Base-by-base conservation (phyloP, 2,888 invertebrate genomes). In the Sepioteuthis lessoniana region DNA sequence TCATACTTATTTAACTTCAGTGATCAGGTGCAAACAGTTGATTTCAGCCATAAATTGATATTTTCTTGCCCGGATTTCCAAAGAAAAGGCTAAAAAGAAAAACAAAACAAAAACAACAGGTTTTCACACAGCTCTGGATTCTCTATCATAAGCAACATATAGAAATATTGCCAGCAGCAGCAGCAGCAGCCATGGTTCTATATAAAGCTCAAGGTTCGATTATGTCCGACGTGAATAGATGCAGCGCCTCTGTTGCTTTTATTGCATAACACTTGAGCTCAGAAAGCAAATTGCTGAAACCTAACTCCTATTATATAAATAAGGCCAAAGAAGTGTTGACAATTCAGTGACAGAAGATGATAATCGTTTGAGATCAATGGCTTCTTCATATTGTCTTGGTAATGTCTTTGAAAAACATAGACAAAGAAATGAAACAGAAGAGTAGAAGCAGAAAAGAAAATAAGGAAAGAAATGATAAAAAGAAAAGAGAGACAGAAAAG, bases 281-380 rank as follows among this genome's bases (percentile, higher is more conserved):
- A 76, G 76, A 76, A 35, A 76, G 76, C 76, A 76, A 76, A 76
- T n/a, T 76, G n/a, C 76, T 76, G n/a, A 76, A 76, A 76, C n/a
- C 76, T 35, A 76, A 76, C 76, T 76, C n/a, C 76, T 76, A 76
- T 76, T 76, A 31, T 76, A 76, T 76, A n/a, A 76, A 76, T n/a
- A 76, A 76, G 76, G n/a, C n/a, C 76, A 76, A n/a, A 76, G n/a
- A n/a, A 76, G 13, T 76, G n/a, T n/a, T 76, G 76, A n/a, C n/a
- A 76, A 76, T 76, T 76, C 76, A 35, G 76, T 76, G 76, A 76
- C 76, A 76, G 76, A 35, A 76, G n/a, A n/a, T 35, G 76, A 76
- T 76, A 76, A 76, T n/a, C 76, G 76, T 76, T 76, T 76, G 76
- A 13, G 76, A 76, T n/a, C 4, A n/a, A 76, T n/a, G 76, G 76